A percentile compares a stretch with the other conserved stretches of the same genome.
phyloP scores from a whole-genome alignment of 2,113 vertebrate genomes.

The Pseudolaguvia tuberculata region DNA sequence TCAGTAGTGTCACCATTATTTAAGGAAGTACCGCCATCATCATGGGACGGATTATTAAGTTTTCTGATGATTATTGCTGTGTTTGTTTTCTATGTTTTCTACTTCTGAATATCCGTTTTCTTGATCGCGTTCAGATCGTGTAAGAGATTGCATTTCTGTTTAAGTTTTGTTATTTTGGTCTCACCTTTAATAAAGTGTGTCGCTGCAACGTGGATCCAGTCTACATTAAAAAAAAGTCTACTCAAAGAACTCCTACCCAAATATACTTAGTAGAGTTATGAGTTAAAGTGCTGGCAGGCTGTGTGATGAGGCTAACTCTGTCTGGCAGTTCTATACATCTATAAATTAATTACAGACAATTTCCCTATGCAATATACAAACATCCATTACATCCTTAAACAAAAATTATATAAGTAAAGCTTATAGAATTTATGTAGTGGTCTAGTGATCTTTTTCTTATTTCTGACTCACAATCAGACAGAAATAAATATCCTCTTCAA shows the following conservation, averaged over 20 bases:
- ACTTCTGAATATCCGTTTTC: too few relatives aligned
- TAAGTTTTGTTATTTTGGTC: too few relatives aligned
- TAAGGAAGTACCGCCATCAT: too few relatives aligned
- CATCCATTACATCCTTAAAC: neutral
- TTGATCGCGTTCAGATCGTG: too few relatives aligned
- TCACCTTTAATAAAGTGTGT: too few relatives aligned
- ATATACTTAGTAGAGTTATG: constrained; percentile 36
- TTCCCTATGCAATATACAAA: neutral
- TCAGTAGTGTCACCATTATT: too few relatives aligned
- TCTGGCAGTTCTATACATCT: neutral
- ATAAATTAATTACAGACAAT: constrained; percentile 6
- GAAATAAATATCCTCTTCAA: neutral
- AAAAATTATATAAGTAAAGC: neutral
- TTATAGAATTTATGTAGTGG: neutral
- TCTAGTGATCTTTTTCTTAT: too few relatives aligned
- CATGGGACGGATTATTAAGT: too few relatives aligned
- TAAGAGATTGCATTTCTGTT: too few relatives aligned
- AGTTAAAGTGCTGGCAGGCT: constrained; percentile 33
- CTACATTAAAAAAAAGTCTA: constrained; percentile 39
- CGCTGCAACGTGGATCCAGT: too few relatives aligned
- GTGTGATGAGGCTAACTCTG: constrained; percentile 28
- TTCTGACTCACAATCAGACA: neutral
- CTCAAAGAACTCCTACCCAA: constrained; percentile 23
- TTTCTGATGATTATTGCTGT: too few relatives aligned
- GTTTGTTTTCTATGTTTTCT: too few relatives aligned